Conservation (phyloP, 2,113 vertebrate genomes). For the Phylloscopus trochilus region DNA sequence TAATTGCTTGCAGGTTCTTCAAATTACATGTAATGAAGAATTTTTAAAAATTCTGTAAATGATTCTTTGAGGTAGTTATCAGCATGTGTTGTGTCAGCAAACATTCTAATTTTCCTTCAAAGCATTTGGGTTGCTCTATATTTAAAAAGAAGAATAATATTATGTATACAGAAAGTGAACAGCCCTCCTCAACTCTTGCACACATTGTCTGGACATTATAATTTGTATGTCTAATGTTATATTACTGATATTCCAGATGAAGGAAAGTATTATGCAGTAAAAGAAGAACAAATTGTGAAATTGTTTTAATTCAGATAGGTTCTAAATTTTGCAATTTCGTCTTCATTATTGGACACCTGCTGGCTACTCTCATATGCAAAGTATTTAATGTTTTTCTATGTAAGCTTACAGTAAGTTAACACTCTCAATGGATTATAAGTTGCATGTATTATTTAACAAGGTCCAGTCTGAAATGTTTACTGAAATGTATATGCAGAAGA, state of each 20-base stretch:
- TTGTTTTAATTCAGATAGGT: not conserved
- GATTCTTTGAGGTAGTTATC: not conserved
- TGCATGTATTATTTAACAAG: not conserved
- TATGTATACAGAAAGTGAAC: not conserved
- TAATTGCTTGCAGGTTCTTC: not conserved
- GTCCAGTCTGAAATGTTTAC: not conserved
- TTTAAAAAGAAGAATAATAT: not conserved
- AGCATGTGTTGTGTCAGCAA: not conserved
- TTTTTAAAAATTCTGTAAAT: not conserved
- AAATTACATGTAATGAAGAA: not conserved
- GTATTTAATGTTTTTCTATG: not conserved
- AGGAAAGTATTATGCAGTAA: not conserved
- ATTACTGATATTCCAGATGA: not conserved
- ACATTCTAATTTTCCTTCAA: not conserved
- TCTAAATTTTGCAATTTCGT: not conserved
- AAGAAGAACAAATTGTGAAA: not conserved
- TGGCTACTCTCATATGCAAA: not conserved
- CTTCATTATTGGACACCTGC: not conserved
- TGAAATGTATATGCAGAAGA: not conserved
- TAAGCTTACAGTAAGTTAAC: not conserved
- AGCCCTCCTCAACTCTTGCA: not conserved
- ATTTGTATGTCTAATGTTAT: not conserved
- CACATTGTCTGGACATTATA: not conserved
- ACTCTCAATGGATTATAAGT: not conserved
- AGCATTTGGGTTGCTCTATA: not conserved